Conservation (phyloP, 2,797 vertebrate genomes). For the Huso huso region DNA sequence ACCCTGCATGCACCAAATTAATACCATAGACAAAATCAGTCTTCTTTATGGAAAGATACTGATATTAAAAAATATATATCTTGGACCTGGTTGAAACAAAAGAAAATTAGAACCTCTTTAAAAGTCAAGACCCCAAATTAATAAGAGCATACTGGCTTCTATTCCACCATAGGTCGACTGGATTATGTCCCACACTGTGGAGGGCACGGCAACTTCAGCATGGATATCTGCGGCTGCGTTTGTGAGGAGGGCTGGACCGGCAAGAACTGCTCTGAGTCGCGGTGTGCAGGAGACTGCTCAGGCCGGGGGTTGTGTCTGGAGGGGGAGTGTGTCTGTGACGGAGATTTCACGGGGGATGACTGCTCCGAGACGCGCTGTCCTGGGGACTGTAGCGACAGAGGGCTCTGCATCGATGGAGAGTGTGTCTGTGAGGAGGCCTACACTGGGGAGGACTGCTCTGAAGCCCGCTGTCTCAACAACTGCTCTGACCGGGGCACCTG, state of each 20-base stretch:
- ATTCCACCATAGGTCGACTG: constrained; percentile 62
- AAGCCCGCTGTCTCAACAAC: constrained; percentile 78
- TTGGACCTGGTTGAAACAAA: too few relatives aligned
- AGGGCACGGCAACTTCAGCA: constrained; percentile 88
- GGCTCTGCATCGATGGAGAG: constrained; percentile 86
- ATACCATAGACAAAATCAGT: too few relatives aligned
- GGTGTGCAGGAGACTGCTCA: constrained; percentile 83
- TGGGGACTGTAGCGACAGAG: constrained; percentile 76
- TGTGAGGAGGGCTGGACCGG: constrained; percentile 89
- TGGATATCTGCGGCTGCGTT: constrained; percentile 85
- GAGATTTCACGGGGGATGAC: constrained; percentile 82
- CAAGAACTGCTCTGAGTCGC: constrained; percentile 88
- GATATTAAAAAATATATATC: too few relatives aligned
- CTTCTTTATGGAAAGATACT: too few relatives aligned
- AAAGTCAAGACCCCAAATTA: too few relatives aligned
- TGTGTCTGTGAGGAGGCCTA: constrained; percentile 90
- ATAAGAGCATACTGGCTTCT: neutral
- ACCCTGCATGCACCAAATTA: too few relatives aligned
- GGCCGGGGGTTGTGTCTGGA: constrained; percentile 82
- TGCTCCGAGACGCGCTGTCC: constrained; percentile 78
- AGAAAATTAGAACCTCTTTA: too few relatives aligned
- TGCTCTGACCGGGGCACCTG: constrained; percentile 84
- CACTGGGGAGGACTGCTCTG: constrained; percentile 77
- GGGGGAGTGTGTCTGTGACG: constrained; percentile 87
- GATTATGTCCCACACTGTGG: constrained; percentile 85